Evolutionary conservation across 1,140 invertebrate genomes (phyloP).

Genomic region (Acromyrmex echinatior): DNA sequence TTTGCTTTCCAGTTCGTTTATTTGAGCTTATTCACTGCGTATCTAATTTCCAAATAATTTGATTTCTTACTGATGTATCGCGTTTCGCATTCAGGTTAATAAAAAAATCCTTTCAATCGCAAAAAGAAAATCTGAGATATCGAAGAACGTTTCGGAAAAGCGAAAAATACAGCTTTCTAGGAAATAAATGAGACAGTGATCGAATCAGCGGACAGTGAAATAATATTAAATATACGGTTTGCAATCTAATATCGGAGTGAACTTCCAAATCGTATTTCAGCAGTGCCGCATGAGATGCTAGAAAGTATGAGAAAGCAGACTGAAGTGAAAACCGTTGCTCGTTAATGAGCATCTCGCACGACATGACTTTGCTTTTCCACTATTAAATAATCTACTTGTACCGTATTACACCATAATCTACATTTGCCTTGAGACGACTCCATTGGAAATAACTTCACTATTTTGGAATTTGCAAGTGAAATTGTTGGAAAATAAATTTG

Average conservation of each 20-base stretch:
- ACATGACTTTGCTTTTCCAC: constrained; percentile 53
- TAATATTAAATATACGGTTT: constrained; percentile 3
- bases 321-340: constrained; percentile 46
- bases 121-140: neutral
- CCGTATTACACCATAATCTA: constrained; percentile 38
- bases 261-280: constrained; percentile 23
- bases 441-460: constrained; percentile 1
- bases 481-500: constrained; percentile 36
- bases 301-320: constrained; percentile 5
- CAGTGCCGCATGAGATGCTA: neutral
- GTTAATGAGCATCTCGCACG: constrained; percentile 49
- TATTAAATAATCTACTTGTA: constrained; percentile 51
- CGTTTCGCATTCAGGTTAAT: neutral
- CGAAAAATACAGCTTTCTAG: neutral
- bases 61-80: neutral
- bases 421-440: constrained; percentile 14
- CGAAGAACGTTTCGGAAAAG: neutral
- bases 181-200: neutral
- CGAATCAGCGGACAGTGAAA: neutral
- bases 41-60: neutral
- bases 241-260: constrained; percentile 1
- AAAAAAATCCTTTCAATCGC: neutral
- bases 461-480: constrained; percentile 2
- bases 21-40: neutral
- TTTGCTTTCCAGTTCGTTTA: constrained; percentile 29